These are phyloP conservation scores for Heliothis peltigera DNA, from an alignment of 2,888 invertebrate species.

Conservation along the genomic window DNA sequence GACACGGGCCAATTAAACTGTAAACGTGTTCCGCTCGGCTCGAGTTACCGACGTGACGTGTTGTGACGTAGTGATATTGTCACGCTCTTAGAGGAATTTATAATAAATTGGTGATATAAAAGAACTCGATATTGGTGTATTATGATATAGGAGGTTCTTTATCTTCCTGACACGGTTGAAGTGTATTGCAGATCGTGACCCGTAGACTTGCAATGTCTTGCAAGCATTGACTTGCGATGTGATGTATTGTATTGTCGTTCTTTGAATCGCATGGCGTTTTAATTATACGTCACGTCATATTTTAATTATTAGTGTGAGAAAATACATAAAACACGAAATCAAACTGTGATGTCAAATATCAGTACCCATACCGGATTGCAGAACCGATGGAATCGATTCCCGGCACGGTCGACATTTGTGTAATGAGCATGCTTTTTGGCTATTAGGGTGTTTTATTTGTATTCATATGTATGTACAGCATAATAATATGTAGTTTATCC, in stretches of 20 bases:
- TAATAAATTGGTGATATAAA: conserved; percentile 23
- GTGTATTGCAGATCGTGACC: conserved; percentile 4
- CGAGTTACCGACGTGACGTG: conserved; percentile 29
- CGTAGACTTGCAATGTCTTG: too few relatives aligned
- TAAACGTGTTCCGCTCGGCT: conserved; percentile 28
- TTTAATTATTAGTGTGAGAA: background rate
- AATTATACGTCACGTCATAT: background rate
- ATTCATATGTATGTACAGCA: too few relatives aligned
- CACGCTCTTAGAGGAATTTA: conserved; percentile 21
- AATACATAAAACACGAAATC: background rate
- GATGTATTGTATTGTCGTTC: conserved; percentile 18
- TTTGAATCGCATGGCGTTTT: background rate
- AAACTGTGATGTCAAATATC: background rate
- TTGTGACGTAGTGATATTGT: conserved; percentile 38
- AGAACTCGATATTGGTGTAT: conserved; percentile 5
- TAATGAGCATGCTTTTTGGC: too few relatives aligned
- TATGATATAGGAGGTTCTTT: background rate
- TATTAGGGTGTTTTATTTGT: too few relatives aligned
- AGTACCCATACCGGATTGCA: too few relatives aligned
- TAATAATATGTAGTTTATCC: too few relatives aligned
- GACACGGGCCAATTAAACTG: conserved; percentile 56
- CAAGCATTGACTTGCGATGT: too few relatives aligned
- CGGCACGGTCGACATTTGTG: too few relatives aligned
- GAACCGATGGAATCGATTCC: too few relatives aligned
- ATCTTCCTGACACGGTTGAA: conserved; percentile 4